Percentiles rank a stretch among this genome's conserved stretches.
Conservation (phyloP, 2,888 invertebrate genomes). For the Hypolimnas misippus region DNA sequence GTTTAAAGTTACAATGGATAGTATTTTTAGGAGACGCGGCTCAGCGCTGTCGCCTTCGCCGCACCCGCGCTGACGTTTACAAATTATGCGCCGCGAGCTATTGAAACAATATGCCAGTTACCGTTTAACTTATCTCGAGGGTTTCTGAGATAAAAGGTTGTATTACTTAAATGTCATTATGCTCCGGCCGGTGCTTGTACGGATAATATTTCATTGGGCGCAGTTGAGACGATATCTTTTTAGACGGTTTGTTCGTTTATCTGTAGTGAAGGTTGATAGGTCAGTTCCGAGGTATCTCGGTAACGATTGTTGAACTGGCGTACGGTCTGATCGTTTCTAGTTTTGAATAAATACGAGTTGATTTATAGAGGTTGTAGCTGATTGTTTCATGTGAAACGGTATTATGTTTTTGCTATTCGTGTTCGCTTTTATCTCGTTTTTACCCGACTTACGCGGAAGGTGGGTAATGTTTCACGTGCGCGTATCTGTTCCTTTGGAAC, state of each 20-base stretch:
- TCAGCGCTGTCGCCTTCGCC: conserved; percentile 54
- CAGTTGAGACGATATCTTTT: conserved; percentile 65
- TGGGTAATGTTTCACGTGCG: too few species aligned
- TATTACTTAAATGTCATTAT: conserved; percentile 83
- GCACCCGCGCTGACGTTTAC: conserved; percentile 70
- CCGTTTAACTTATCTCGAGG: conserved; percentile 81
- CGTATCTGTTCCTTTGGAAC: too few species aligned
- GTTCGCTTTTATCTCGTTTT: too few species aligned
- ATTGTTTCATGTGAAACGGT: not conserved
- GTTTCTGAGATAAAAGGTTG: conserved; percentile 82
- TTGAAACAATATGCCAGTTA: conserved; percentile 82
- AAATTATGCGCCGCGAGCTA: conserved; percentile 80
- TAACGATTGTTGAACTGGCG: conserved; percentile 14
- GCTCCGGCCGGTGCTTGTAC: conserved; percentile 47
- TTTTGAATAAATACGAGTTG: conserved; percentile 3
- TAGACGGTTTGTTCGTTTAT: conserved; percentile 75
- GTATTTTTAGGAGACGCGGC: conserved; percentile 56
- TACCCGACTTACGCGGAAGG: too few species aligned
- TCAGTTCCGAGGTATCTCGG: conserved; percentile 52
- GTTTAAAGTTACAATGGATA: conserved; percentile 60
- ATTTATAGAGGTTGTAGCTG: conserved; percentile 1
- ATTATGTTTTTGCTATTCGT: not conserved
- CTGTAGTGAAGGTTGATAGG: conserved; percentile 77
- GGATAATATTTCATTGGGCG: conserved; percentile 75
- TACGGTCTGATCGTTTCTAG: conserved; percentile 1